A percentile compares a stretch with the other conserved stretches of the same genome.
Conservation (phyloP, 2,888 invertebrate genomes). For the Eulithis testata region DNA sequence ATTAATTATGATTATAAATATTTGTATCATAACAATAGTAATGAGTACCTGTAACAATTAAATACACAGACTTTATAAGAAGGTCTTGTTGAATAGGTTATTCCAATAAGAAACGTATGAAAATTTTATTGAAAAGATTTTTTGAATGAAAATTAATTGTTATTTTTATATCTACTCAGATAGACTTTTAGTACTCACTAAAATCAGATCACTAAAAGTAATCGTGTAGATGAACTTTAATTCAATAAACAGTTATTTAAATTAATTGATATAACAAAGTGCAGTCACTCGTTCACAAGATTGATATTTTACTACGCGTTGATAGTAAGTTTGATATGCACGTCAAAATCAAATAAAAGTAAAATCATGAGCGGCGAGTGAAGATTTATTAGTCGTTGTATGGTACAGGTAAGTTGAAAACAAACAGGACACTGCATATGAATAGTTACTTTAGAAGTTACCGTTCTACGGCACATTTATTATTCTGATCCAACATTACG, state of each 20-base stretch:
- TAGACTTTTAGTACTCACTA: no score
- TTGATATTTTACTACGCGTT: constrained; percentile 69
- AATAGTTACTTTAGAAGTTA: not conserved
- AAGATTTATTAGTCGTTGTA: constrained; percentile 75
- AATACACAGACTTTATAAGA: no score
- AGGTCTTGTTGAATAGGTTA: no score
- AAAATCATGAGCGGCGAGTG: constrained; percentile 59
- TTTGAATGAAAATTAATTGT: no score
- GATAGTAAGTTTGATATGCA: constrained; percentile 59
- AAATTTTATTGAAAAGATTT: no score
- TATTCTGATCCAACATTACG: no score
- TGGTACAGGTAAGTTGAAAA: constrained; percentile 40
- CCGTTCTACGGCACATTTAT: no score
- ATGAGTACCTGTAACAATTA: no score
- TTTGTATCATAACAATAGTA: not conserved
- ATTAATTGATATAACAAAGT: constrained; percentile 28
- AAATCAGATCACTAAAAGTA: no score
- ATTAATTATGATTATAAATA: not conserved
- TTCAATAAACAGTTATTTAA: not conserved
- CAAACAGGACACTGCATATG: not conserved
- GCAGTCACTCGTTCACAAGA: constrained; percentile 48
- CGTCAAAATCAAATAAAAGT: constrained; percentile 68
- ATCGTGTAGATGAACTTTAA: no score
- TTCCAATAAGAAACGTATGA: no score
- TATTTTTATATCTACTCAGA: no score